Base-by-base conservation (phyloP, 23 tunicate genomes). In the Clavelina lepadiformis region DNA sequence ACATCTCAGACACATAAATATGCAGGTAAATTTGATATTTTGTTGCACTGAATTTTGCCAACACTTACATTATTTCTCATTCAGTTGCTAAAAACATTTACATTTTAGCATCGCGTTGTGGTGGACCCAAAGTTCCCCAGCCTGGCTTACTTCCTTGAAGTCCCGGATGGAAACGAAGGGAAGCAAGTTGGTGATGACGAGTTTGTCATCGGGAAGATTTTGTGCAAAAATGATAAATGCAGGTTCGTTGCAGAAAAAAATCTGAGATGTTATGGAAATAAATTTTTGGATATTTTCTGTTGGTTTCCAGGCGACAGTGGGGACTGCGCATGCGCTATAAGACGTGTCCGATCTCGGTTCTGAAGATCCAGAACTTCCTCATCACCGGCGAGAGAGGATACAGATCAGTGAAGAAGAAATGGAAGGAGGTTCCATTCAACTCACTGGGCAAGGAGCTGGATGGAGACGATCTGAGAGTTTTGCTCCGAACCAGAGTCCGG, bases 31-130 rank as follows among this genome's bases (percentile, higher is more conserved):
- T 15, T 11, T n/a, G n/a, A n/a, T n/a, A n/a, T n/a, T n/a, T n/a
- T n/a, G n/a, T n/a, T n/a, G n/a, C n/a, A n/a, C n/a, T n/a, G n/a
- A n/a, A n/a, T n/a, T n/a, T 41, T 41, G 11, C 15, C 15, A 41
- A 15, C 15, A 41, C 11, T 11, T 41, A 22, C 22, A 13, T 53
- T 65, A n/a, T 3, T 53, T 35, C 5, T 31, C n/a, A n/a, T n/a
- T n/a, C n/a, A n/a, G n/a, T n/a, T n/a, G n/a, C n/a, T n/a, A n/a
- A 18, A 11, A 11, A 44, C 50, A 13, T 44, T 13, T 13, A 18
- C 50, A 44, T 67, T 67, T 45, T 19, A 78, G 84, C 84, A 78
- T 38, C 65, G 41, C 65, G 61, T 78, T 31, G 69, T 68, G 3
- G 47, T 78, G 25, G 84, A 78, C 59, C 75, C 58, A 4, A 45